Conservation (phyloP, 2,797 vertebrate species). For the Myotis findleyi region DNA sequence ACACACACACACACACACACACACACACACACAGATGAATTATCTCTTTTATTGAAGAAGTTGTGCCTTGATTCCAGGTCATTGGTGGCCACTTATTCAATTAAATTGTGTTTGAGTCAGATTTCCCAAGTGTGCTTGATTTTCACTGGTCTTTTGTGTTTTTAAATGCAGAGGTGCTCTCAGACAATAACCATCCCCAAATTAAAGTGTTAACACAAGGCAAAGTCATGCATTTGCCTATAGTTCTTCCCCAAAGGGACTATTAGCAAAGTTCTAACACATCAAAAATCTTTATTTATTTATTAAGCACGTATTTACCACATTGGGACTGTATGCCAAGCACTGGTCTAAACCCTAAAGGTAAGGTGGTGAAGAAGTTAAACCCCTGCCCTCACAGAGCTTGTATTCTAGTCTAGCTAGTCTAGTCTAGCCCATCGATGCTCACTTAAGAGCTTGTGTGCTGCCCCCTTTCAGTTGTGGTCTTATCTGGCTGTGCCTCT, state of each 20-base stretch:
- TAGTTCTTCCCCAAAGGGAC: neutral
- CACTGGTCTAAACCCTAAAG: neutral
- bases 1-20: neutral
- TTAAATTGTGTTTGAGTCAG: slow-evolving; percentile 65
- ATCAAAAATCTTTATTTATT: neutral
- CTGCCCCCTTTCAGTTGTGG: neutral
- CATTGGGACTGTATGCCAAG: neutral
- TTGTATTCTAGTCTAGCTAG: slow-evolving; percentile 20
- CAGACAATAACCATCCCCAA: slow-evolving; percentile 45
- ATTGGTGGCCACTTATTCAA: slow-evolving; percentile 67
- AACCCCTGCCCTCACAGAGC: neutral
- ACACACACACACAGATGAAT: neutral
- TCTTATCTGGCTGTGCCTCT: slow-evolving; percentile 4
- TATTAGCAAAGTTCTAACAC: slow-evolving; percentile 43
- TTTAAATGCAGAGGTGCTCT: slow-evolving; percentile 58
- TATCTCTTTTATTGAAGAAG: slow-evolving; percentile 66
- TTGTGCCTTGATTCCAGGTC: slow-evolving; percentile 39
- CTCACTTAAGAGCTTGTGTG: neutral
- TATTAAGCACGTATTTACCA: slow-evolving; percentile 24
- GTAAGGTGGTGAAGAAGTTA: neutral
- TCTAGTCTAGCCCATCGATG: neutral
- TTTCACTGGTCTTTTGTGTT: slow-evolving; percentile 62
- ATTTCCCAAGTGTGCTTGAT: slow-evolving; percentile 68
- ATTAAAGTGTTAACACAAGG: slow-evolving; percentile 59
- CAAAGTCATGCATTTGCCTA: slow-evolving; percentile 34